Evolutionary conservation across 2,113 vertebrate species (phyloP).

Genomic region (Apistogramma diplotaenia): DNA sequence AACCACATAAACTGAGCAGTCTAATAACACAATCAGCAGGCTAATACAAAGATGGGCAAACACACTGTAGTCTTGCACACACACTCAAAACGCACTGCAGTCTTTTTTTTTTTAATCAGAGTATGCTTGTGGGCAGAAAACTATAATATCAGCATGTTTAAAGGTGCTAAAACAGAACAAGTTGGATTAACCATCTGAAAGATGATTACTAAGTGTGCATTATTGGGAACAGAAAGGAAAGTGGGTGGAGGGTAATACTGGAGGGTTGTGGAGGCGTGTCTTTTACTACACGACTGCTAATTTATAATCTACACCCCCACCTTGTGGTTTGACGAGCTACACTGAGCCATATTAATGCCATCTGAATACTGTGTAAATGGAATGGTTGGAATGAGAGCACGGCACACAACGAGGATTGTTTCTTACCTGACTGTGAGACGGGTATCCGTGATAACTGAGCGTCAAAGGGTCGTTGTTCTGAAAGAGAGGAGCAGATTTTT

Average conservation of each 20-base stretch:
- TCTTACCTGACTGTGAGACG: constrained; percentile 76
- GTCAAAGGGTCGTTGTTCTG: constrained; percentile 79
- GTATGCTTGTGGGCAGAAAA: constrained; percentile 6
- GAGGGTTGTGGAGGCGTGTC: constrained; percentile 31
- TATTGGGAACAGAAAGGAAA: constrained; percentile 4
- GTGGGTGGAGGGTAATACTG: constrained; percentile 21
- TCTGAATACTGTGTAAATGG: not conserved
- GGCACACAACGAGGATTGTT: not conserved
- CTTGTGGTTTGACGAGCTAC: constrained; percentile 52
- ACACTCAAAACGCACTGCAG: not conserved
- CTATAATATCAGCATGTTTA: not conserved
- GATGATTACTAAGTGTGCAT: constrained; percentile 8
- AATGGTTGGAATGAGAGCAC: not conserved
- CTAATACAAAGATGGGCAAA: constrained; percentile 62
- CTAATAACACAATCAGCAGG: constrained; percentile 70
- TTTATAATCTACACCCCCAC: constrained; percentile 67
- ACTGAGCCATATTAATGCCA: constrained; percentile 21
- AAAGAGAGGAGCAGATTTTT: constrained; percentile 55
- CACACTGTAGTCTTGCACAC: constrained; percentile 21
- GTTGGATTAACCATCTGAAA: not conserved
- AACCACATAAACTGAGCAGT: constrained; percentile 72
- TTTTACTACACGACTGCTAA: constrained; percentile 46
- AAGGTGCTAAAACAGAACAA: not conserved
- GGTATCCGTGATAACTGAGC: constrained; percentile 77
- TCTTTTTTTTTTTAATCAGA: not conserved